Percentiles rank a stretch among this genome's conserved stretches.
Evolutionary conservation across 2,113 vertebrate species (phyloP).

Genomic region (Lasiurus borealis): DNA sequence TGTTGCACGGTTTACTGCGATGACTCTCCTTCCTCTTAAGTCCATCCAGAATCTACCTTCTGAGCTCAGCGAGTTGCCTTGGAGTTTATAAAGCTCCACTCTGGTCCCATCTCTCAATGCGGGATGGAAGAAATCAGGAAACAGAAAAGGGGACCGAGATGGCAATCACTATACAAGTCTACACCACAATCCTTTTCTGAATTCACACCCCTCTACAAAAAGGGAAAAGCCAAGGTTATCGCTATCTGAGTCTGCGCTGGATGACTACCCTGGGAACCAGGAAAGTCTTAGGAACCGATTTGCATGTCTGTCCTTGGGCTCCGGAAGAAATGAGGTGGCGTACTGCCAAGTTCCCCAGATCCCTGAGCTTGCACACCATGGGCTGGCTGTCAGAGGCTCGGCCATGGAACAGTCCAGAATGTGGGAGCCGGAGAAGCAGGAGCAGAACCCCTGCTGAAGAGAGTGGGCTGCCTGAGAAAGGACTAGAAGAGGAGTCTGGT

Average conservation of each 20-base stretch:
- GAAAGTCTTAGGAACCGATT: background rate
- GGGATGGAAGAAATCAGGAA: background rate
- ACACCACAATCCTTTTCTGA: background rate
- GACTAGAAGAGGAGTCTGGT: accelerated
- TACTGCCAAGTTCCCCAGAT: background rate
- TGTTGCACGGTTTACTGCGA: background rate
- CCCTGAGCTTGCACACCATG: background rate
- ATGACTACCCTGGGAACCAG: background rate
- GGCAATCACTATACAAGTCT: background rate
- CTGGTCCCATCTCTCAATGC: background rate
- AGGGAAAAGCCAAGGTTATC: background rate
- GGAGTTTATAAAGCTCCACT: background rate
- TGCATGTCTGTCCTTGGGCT: background rate
- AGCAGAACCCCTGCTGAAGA: background rate
- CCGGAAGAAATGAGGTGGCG: background rate
- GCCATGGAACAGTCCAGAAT: accelerated
- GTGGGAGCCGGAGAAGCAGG: background rate
- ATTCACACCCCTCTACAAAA: background rate
- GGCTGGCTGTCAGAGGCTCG: background rate
- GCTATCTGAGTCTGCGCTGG: background rate
- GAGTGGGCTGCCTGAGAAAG: too few species aligned
- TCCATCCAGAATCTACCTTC: background rate
- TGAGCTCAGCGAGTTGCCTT: background rate
- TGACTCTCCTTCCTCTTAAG: background rate
- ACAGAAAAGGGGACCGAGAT: background rate